Evolutionary conservation across 2,797 vertebrate species (phyloP), one percentile per base, ranked within the genome.

Genomic region (Natrix natrix): DNA sequence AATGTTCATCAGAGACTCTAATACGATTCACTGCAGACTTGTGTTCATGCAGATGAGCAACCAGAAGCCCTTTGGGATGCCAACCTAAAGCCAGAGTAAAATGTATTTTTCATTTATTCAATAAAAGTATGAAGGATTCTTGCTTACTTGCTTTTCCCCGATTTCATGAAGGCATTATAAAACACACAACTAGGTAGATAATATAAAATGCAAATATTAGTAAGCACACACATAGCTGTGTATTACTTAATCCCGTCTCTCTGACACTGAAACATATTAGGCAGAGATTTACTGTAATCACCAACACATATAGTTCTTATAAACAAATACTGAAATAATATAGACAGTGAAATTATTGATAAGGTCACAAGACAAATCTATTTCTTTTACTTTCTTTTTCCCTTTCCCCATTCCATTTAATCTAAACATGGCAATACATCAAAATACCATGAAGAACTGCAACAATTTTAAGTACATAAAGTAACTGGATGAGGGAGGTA

Each of bases 21-120:
- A 99, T 99, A 28, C 99, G 98, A 97, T 99, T 99, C 66, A 99
- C 99, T 0, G 99, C 98, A 14, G 99, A 98, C 92, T 99, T 99
- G 97, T 99, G 99, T 28, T 99, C 99, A 2, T 99, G 99, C 86
- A 99, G 98, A 96, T 99, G 99, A 90, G 99, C 99, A 63, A 99
- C 99, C 87, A 99, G 95, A 43, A 99, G 95, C 1, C 99, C 99
- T 96, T 99, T 99, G 52, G 99, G 99, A 89, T 98, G 99, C 99
- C 99, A 99, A 0, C 99, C 99, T 99, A 93, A 86, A 93, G 93
- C 91, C 90, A 95, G 90, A 14, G 0, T 56, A 59, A 28, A 16
- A 26, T 8, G 20, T 13, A 74, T 54, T 69, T 91, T 93, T 0
- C 1, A 12, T 89, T 52, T 90, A 90, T 90, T 0, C 4, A 22